A percentile compares a stretch with the other conserved stretches of the same genome.
These are phyloP conservation scores for Lasioglossum oenotherae DNA, from an alignment of 2,888 invertebrate species.

Conservation along the genomic window DNA sequence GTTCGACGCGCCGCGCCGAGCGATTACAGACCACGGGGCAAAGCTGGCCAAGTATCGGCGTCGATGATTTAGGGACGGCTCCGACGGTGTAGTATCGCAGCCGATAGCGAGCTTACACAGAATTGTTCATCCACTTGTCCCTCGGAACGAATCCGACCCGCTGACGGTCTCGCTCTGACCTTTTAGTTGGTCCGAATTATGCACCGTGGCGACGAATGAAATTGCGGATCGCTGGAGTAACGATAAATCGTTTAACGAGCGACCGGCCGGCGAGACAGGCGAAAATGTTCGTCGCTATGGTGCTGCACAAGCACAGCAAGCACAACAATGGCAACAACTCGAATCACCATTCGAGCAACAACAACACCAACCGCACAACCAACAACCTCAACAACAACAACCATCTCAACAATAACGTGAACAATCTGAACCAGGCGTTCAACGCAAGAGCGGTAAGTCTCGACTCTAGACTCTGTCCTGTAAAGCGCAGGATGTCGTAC, in stretches of 20 bases:
- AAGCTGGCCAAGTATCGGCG: background rate
- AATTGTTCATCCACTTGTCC: conserved; percentile 55
- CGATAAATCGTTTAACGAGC: conserved; percentile 47
- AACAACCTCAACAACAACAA: conserved; percentile 77
- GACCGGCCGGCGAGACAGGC: conserved; percentile 47
- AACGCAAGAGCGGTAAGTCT: conserved; percentile 80
- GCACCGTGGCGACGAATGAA: conserved; percentile 61
- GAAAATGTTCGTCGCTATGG: conserved; percentile 83
- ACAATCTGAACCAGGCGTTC: conserved; percentile 75
- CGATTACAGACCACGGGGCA: background rate
- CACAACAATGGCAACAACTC: conserved; percentile 75
- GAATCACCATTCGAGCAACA: conserved; percentile 75
- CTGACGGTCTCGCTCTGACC: conserved; percentile 13
- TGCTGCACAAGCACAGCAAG: conserved; percentile 82
- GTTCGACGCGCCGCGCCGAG: background rate
- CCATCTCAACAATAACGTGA: conserved; percentile 78
- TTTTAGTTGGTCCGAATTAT: conserved; percentile 60
- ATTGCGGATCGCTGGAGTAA: conserved; percentile 46
- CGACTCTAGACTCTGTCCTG: background rate
- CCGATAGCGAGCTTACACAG: background rate
- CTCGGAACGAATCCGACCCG: conserved; percentile 27
- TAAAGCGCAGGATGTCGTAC: background rate
- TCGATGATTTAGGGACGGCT: background rate
- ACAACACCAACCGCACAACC: conserved; percentile 69
- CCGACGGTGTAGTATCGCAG: background rate